A percentile compares a stretch with the other conserved stretches of the same genome.
Evolutionary conservation across 2,113 vertebrate species (phyloP).

Genomic region (Oreochromis niloticus): DNA sequence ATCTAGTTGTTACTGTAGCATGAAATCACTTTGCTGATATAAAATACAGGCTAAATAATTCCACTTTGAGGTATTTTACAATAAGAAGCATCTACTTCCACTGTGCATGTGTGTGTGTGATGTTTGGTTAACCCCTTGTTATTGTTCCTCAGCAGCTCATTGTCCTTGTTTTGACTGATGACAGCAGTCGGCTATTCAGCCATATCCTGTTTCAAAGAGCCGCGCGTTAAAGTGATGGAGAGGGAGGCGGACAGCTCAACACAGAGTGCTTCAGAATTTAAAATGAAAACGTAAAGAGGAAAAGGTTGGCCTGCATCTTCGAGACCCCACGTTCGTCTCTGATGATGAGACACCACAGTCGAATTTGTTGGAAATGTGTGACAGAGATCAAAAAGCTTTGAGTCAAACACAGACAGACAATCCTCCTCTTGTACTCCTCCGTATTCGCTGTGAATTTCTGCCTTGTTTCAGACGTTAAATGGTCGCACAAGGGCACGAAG

Average conservation of each 20-base stretch:
- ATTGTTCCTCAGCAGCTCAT: constrained; percentile 44
- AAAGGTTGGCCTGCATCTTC: not conserved
- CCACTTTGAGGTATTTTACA: not conserved
- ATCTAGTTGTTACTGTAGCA: fast-evolving
- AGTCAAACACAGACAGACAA: not conserved
- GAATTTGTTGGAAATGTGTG: not conserved
- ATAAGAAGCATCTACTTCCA: not conserved
- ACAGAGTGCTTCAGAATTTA: not conserved
- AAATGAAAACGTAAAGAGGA: not conserved
- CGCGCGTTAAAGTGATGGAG: not conserved
- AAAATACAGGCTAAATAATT: not conserved
- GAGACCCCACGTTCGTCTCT: not conserved
- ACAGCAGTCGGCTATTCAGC: constrained; percentile 34
- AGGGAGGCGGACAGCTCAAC: not conserved
- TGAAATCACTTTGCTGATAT: not conserved
- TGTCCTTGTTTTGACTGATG: constrained; percentile 56
- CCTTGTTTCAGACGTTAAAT: not conserved
- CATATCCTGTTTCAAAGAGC: constrained; percentile 39
- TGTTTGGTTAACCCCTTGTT: constrained; percentile 28
- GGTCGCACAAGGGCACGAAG: constrained; percentile 5
- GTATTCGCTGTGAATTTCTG: constrained; percentile 3
- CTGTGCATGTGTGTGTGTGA: not conserved
- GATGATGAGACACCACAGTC: not conserved
- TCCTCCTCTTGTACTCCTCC: not conserved
- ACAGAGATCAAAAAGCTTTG: not conserved